Conservation (phyloP, 2,113 vertebrate species). For the Sphyrna mokarran region DNA sequence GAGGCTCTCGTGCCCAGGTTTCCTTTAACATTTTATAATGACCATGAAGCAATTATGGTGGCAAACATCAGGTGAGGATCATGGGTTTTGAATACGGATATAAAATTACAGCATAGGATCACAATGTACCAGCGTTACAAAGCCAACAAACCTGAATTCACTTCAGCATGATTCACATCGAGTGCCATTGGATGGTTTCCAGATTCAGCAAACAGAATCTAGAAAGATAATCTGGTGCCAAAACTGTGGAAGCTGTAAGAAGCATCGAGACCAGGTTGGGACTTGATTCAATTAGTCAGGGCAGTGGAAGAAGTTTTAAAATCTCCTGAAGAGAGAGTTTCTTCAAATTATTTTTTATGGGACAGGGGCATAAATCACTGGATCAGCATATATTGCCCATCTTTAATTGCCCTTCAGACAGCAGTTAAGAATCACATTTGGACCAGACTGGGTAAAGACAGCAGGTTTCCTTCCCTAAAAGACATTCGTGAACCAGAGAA, state of each 20-base stretch:
- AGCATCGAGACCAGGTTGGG: background rate
- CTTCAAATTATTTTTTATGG: no score
- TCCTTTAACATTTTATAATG: background rate
- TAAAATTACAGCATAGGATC: background rate
- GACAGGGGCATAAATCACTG: no score
- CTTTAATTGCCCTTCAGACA: no score
- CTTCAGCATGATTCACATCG: background rate
- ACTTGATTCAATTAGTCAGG: no score
- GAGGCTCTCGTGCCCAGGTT: background rate
- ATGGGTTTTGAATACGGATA: background rate
- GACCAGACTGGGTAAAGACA: no score
- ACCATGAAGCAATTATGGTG: background rate
- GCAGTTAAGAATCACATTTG: no score
- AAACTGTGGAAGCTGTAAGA: background rate
- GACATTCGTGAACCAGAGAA: no score
- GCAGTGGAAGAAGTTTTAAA: background rate
- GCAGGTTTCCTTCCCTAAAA: no score
- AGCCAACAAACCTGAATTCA: background rate
- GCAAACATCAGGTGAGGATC: background rate
- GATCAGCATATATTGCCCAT: no score
- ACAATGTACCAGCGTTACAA: background rate
- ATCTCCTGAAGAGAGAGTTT: background rate
- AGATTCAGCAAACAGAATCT: background rate
- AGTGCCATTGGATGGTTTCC: background rate
- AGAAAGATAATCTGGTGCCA: background rate